These are phyloP conservation scores for Falco naumanni DNA, from an alignment of 2,797 vertebrate species.

Conservation along the genomic window DNA sequence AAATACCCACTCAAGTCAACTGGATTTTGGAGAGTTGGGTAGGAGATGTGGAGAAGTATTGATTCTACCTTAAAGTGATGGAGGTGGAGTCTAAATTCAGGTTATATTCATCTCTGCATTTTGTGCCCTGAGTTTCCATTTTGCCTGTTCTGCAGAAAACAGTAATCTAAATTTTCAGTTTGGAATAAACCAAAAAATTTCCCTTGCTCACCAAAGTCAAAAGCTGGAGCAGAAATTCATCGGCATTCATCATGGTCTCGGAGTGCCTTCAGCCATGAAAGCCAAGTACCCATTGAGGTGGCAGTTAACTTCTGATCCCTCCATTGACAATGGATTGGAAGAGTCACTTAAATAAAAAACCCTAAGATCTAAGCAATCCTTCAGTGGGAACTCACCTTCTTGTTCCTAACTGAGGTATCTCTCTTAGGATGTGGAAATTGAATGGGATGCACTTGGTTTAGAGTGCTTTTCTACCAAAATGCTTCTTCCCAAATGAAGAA, in stretches of 20 bases:
- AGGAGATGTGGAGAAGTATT: background rate
- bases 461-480: background rate
- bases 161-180: background rate
- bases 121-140: background rate
- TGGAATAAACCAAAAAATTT: background rate
- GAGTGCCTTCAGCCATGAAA: background rate
- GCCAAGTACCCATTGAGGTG: background rate
- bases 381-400: background rate
- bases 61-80: background rate
- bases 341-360: background rate
- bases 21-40: background rate
- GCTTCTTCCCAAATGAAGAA: background rate
- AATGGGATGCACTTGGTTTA: background rate
- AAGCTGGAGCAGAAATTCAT: background rate
- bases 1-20: background rate
- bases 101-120: background rate
- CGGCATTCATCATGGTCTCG: rapidly evolving
- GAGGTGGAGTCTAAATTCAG: background rate
- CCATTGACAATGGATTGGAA: background rate
- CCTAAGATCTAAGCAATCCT: background rate
- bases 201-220: background rate
- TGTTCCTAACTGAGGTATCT: background rate
- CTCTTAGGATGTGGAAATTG: background rate
- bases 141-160: background rate
- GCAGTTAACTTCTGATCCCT: background rate